Percentiles rank a stretch among this genome's conserved stretches.
Evolutionary conservation across 2,113 vertebrate species (phyloP).

Genomic region (Cranoglanis bouderius): DNA sequence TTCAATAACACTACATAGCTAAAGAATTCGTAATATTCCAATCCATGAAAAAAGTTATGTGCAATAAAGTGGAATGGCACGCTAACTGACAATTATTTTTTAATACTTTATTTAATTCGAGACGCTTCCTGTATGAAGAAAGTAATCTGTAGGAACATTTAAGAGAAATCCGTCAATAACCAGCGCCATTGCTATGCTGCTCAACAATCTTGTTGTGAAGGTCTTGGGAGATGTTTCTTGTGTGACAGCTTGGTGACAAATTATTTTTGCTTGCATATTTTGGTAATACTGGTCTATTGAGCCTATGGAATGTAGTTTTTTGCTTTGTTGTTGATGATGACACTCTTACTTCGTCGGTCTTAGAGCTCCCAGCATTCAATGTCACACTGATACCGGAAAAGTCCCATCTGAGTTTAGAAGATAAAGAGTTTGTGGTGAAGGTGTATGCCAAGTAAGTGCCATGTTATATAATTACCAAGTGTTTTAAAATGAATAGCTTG

Average conservation of each 20-base stretch:
- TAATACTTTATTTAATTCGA: background rate
- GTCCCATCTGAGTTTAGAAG: conserved; percentile 65
- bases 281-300: background rate
- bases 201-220: no score
- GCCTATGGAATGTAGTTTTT: background rate
- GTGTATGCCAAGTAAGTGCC: conserved; percentile 67
- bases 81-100: no score
- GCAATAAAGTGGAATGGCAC: no score
- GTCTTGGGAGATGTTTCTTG: background rate
- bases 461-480: background rate
- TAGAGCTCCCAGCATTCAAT: conserved; percentile 78
- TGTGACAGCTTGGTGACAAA: background rate
- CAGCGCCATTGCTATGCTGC: no score
- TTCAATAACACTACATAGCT: no score
- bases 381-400: conserved; percentile 70
- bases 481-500: background rate
- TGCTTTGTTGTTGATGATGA: background rate
- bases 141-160: background rate
- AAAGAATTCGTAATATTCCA: no score
- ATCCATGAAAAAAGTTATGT: no score
- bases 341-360: background rate
- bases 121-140: background rate
- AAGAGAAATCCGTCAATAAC: no score
- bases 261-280: background rate
- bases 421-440: conserved; percentile 62